Percentiles rank a stretch among this genome's conserved stretches.
phyloP scores from a whole-genome alignment of 2,888 invertebrate species.

The Fragum sueziense region DNA sequence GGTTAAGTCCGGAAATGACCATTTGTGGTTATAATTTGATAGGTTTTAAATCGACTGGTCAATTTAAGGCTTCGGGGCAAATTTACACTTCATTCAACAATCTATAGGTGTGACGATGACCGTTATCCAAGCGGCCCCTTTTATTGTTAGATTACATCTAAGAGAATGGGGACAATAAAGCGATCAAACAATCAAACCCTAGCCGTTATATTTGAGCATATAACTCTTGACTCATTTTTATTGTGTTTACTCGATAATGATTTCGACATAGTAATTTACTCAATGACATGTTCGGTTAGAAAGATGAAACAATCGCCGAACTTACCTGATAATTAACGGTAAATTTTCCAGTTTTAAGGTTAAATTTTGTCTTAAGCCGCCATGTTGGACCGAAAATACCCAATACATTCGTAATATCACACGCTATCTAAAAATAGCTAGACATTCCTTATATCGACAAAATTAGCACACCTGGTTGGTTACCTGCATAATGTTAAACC shows the following conservation, averaged over 20 bases:
- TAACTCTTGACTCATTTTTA: slow-evolving; percentile 6
- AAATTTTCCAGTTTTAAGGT: not conserved
- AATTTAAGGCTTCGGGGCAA: slow-evolving; percentile 29
- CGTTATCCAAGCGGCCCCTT: not conserved
- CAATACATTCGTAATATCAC: slow-evolving; percentile 36
- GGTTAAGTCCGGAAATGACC: not conserved
- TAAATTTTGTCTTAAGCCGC: slow-evolving; percentile 25
- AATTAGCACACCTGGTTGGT: slow-evolving; percentile 45
- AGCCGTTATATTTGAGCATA: slow-evolving; percentile 3
- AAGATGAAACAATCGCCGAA: not conserved
- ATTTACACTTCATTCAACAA: slow-evolving; percentile 2
- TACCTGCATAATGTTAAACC: slow-evolving; percentile 25
- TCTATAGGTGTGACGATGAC: slow-evolving; percentile 25
- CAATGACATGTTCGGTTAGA: not conserved
- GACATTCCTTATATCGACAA: slow-evolving; percentile 46
- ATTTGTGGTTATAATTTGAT: not conserved
- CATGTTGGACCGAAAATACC: slow-evolving; percentile 33
- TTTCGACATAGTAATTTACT: not conserved
- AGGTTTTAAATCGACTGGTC: slow-evolving; percentile 29
- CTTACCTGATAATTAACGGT: slow-evolving; percentile 14
- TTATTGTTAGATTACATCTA: slow-evolving; percentile 14
- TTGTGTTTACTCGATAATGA: slow-evolving; percentile 18
- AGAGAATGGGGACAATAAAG: not conserved
- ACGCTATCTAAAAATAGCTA: slow-evolving; percentile 38
- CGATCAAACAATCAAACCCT: not conserved